Base-by-base conservation (phyloP, 2,113 vertebrate species). In the Microtus ochrogaster region DNA sequence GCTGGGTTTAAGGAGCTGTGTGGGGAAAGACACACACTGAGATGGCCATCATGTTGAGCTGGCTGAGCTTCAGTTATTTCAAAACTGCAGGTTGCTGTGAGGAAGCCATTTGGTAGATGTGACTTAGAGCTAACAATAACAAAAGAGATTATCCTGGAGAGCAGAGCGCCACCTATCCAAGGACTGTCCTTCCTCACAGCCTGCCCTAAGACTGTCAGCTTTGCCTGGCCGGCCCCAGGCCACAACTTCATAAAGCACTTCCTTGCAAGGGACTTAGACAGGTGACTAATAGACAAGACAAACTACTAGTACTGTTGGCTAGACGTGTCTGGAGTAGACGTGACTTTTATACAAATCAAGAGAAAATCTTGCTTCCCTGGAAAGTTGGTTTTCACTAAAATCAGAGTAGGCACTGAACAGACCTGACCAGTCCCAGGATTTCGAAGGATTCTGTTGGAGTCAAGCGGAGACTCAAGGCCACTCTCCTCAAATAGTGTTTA, bases 401-500 rank as follows among this genome's bases (percentile, higher is more conserved):
- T 16, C 41, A 84, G 24, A 19, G 6, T 0, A 33, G 55, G 16
- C 58, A 7, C 36, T 47, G 36, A 81, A 55, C 33, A 81, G 30
- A 5, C 22, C 13, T 36, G 28, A 28, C 41, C 41, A 95, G 89
- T 96, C 26, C 73, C 44, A 77, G 44, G 41, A 49, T 36, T 61
- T 90, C 73, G 72, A 92, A 96, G 73, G 72, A 70, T 70, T 52
- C 77, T 63, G 68, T 36, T 93, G 24, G 22, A 66, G 16, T 70
- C 61, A 93, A 36, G 22, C 47, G 79, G 47, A 2, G 21, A 26
- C 47, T 89, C 36, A 77, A 68, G 24, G 36, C 22, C 65, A 36
- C 81, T 17, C 81, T 41, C 22, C 81, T 61, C 55, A 28, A 76
- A 77, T 17, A 49, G 39, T 44, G 24, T 83, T 63, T 63, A 83